Percentiles rank a stretch among this genome's conserved stretches.
Evolutionary conservation across 2,888 invertebrate genomes (phyloP).

Genomic region (Panzeria rudis): DNA sequence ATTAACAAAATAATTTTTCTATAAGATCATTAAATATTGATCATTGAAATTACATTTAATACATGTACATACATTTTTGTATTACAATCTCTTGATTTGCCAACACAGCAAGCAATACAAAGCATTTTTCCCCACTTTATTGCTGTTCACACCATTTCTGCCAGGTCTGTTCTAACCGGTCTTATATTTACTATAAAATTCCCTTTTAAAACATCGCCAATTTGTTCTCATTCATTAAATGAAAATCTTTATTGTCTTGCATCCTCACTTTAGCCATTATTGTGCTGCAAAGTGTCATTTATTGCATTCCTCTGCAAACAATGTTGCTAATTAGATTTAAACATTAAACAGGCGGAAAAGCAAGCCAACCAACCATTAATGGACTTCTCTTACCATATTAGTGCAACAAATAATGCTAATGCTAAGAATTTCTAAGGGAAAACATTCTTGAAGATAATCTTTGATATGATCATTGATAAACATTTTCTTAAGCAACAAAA

Average conservation of each 20-base stretch:
- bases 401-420: background rate
- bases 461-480: slow-evolving; percentile 31
- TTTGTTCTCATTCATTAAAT: slow-evolving; percentile 36
- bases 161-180: background rate
- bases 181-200: background rate
- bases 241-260: slow-evolving; percentile 21
- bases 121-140: background rate
- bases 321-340: slow-evolving; percentile 43
- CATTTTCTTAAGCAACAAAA: slow-evolving; percentile 24
- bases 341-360: background rate
- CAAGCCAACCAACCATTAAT: no score
- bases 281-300: slow-evolving; percentile 30
- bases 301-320: slow-evolving; percentile 38
- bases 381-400: background rate
- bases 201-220: slow-evolving; percentile 10
- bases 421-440: slow-evolving; percentile 28
- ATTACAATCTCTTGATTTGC: no score
- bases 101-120: background rate
- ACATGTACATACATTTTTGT: no score
- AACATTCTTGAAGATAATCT: slow-evolving; percentile 48
- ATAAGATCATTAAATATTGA: no score
- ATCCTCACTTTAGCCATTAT: background rate
- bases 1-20: no score
- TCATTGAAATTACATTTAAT: no score
- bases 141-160: background rate